A percentile compares a stretch with the other conserved stretches of the same genome.
phyloP scores from a whole-genome alignment of 2,888 invertebrate species.

The Drosophila mimica region DNA sequence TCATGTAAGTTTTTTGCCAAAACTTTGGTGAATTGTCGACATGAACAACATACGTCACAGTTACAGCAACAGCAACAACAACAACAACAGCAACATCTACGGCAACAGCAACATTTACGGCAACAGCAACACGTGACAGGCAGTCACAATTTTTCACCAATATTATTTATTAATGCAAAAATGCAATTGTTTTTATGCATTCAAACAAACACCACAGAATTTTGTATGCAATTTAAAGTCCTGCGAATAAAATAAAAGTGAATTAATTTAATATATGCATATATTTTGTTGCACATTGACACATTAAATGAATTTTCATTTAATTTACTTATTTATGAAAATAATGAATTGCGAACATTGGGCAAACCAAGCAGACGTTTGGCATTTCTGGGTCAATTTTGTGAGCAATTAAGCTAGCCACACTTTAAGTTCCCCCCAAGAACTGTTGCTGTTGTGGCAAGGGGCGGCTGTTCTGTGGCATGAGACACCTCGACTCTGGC shows the following conservation, averaged over 20 bases:
- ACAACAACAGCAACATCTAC: slow-evolving; percentile 14
- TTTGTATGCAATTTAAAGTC: no score
- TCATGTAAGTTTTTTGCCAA: slow-evolving; percentile 30
- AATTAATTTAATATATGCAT: background rate
- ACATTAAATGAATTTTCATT: slow-evolving; percentile 17
- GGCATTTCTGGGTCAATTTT: slow-evolving; percentile 65
- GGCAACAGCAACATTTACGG: slow-evolving; percentile 27
- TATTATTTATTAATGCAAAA: slow-evolving; percentile 61
- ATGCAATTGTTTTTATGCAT: slow-evolving; percentile 58
- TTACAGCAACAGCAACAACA: slow-evolving; percentile 14
- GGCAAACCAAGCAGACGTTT: slow-evolving; percentile 6
- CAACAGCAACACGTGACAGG: slow-evolving; percentile 47
- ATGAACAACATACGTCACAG: slow-evolving; percentile 44
- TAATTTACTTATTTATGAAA: slow-evolving; percentile 61
- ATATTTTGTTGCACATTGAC: slow-evolving; percentile 4
- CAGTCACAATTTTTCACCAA: slow-evolving; percentile 29
- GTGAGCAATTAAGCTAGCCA: slow-evolving; percentile 60
- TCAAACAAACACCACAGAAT: background rate
- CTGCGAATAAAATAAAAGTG: slow-evolving; percentile 22
- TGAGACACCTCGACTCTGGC: slow-evolving; percentile 35
- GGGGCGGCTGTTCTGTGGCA: background rate
- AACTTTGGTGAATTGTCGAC: slow-evolving; percentile 21
- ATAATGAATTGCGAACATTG: slow-evolving; percentile 28
- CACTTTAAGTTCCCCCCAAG: slow-evolving; percentile 41
- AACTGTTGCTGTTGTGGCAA: no score